Base-by-base conservation (phyloP, 2,797 vertebrate species). In the Cirrhinus mrigala region DNA sequence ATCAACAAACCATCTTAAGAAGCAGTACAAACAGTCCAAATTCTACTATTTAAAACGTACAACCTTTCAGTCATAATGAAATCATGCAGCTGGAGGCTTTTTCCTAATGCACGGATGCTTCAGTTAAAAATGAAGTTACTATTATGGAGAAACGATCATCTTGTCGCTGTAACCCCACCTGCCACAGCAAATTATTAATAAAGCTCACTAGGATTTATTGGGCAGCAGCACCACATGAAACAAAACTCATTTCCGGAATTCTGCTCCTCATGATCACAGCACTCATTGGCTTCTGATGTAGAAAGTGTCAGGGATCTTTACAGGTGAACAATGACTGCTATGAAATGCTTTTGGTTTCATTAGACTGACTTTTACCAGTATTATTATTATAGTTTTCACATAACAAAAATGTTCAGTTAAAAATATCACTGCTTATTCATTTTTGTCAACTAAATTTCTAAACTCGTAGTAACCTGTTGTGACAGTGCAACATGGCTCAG, bases 111-210 rank as follows among this genome's bases (percentile, higher is more conserved):
- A 74, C 70, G 74, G 24, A 82, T 74, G 54, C 40, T 48, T 33
- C 14, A 24, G 56, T 24, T 82, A 71, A 82, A 82, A 82, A 64
- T 50, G 27, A 82, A 74, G 70, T 62, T 73, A 48, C 54, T 48
- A 64, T 46, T 29, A 58, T 33, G 37, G 20, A 33, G 24, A 48
- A 71, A 74, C 14, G 44, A 82, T n/a, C 62, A 44, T 60, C 37
- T 82, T 58, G 68, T 82, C 9, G 3, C 80, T 1, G 52, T 82
- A 58, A 82, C 80, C 48, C 52, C 52, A 71, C 52, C 71, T 86
- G 60, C 71, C 48, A 24, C 10, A 50, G 83, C n/a, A 85, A 40
- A 74, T 85, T 58, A 46, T 66, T 74, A 86, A 86, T 81, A 75
- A 81, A 79, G 33, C 66, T 69, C 52, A 20, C 11, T n/a, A 24